Evolutionary conservation across 2,797 vertebrate genomes (phyloP).

Genomic region (Rhinogobio ventralis): DNA sequence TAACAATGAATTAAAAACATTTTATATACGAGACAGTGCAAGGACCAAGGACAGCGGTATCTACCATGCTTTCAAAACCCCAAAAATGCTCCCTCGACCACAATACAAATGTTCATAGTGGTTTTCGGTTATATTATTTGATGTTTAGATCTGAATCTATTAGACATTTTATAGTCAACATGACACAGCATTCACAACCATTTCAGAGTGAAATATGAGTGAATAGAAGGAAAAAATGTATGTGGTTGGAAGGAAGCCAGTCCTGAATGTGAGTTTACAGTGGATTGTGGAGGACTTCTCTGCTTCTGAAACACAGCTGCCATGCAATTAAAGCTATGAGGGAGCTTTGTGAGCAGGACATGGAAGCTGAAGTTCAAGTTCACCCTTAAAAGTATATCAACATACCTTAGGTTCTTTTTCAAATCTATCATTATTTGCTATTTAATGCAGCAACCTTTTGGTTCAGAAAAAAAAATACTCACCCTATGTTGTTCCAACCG

Average conservation of each 20-base stretch:
- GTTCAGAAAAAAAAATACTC: background rate
- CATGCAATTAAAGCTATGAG: background rate
- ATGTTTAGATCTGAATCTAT: background rate
- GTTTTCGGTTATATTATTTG: background rate
- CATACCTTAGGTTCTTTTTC: background rate
- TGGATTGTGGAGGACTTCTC: background rate
- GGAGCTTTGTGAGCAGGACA: background rate
- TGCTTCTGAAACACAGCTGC: background rate
- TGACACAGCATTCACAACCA: background rate
- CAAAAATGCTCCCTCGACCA: background rate
- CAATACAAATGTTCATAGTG: background rate
- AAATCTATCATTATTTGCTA: background rate
- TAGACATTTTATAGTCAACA: background rate
- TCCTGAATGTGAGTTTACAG: background rate
- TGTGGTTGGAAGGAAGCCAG: background rate
- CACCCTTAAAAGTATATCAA: background rate
- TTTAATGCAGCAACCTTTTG: too few relatives aligned
- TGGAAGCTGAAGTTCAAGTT: background rate
- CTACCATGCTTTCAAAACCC: constrained; percentile 7
- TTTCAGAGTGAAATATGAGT: constrained; percentile 3
- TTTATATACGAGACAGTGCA: background rate
- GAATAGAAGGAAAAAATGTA: background rate
- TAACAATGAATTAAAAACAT: constrained; percentile 19
- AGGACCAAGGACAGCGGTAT: background rate
- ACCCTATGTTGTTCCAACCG: background rate